These are phyloP conservation scores for Condylostylus longicornis DNA, from an alignment of 1,140 invertebrate genomes.

Conservation along the genomic window DNA sequence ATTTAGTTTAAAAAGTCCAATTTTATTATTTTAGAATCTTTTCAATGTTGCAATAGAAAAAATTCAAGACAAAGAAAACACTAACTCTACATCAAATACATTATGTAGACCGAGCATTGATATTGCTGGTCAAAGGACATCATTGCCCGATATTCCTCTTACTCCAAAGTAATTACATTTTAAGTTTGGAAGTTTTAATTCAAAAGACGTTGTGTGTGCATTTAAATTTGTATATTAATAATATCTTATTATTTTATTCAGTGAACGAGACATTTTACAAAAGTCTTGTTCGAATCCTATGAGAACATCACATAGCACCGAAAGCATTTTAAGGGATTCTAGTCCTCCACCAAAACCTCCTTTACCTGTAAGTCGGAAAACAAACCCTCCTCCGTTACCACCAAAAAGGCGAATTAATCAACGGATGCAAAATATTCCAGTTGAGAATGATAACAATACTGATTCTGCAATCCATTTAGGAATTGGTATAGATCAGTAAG, in stretches of 20 bases:
- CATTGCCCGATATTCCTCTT: constrained; percentile 59
- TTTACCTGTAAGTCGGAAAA: constrained; percentile 37
- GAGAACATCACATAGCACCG: constrained; percentile 56
- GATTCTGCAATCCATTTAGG: constrained; percentile 35
- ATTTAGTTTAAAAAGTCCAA: too few relatives aligned
- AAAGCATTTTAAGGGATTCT: constrained; percentile 41
- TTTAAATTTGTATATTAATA: background rate
- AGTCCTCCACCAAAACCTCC: constrained; percentile 73
- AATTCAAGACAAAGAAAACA: constrained; percentile 39
- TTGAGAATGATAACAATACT: constrained; percentile 22
- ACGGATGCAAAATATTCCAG: constrained; percentile 33
- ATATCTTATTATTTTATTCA: constrained; percentile 2
- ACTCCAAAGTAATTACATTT: constrained; percentile 39
- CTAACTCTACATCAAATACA: constrained; percentile 22
- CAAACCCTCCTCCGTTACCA: constrained; percentile 54
- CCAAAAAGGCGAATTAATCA: constrained; percentile 47
- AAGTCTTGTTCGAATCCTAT: constrained; percentile 37
- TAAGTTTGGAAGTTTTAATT: background rate
- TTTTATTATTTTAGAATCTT: constrained; percentile 37
- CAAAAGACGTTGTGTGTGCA: background rate
- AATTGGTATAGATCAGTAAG: constrained; percentile 39
- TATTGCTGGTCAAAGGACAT: constrained; percentile 34
- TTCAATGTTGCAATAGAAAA: constrained; percentile 49
- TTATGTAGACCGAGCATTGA: constrained; percentile 18
- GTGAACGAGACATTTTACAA: constrained; percentile 28